Conservation (phyloP, 2,113 vertebrate genomes). For the Peromyscus californicus region DNA sequence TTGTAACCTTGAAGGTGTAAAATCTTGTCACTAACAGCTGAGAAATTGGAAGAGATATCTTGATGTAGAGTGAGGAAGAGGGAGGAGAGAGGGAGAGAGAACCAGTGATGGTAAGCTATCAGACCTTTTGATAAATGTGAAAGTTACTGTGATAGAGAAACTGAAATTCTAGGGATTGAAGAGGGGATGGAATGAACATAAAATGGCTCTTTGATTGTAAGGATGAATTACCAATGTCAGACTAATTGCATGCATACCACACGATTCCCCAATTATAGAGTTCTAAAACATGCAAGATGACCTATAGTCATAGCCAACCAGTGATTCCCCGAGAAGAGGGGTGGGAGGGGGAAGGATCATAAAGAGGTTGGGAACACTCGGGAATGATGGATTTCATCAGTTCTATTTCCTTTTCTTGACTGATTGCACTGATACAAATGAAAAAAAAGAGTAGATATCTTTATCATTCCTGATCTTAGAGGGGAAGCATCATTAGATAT, state of each 20-base stretch:
- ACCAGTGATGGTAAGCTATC: neutral
- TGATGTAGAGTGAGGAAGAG: neutral
- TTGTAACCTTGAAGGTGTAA: neutral
- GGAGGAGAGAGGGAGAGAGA: too few species aligned
- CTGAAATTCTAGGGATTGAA: constrained; percentile 38
- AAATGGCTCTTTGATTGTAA: constrained; percentile 30
- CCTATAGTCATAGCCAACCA: neutral
- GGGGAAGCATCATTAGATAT: neutral
- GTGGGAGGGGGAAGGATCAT: neutral
- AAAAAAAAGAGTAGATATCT: neutral
- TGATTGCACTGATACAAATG: neutral
- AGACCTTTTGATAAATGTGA: neutral
- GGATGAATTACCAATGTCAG: constrained; percentile 11
- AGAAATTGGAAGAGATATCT: constrained; percentile 47
- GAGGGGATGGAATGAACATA: constrained; percentile 7
- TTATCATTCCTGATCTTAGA: constrained; percentile 23
- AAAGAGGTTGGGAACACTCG: neutral
- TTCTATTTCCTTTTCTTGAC: constrained; percentile 53
- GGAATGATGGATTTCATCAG: constrained; percentile 5
- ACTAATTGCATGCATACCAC: neutral
- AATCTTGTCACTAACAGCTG: constrained; percentile 15
- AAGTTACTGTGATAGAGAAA: constrained; percentile 11
- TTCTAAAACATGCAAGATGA: neutral
- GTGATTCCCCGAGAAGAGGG: neutral
- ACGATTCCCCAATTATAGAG: neutral